phyloP scores from a whole-genome alignment of 2,888 invertebrate genomes.

The Helleia helle region DNA sequence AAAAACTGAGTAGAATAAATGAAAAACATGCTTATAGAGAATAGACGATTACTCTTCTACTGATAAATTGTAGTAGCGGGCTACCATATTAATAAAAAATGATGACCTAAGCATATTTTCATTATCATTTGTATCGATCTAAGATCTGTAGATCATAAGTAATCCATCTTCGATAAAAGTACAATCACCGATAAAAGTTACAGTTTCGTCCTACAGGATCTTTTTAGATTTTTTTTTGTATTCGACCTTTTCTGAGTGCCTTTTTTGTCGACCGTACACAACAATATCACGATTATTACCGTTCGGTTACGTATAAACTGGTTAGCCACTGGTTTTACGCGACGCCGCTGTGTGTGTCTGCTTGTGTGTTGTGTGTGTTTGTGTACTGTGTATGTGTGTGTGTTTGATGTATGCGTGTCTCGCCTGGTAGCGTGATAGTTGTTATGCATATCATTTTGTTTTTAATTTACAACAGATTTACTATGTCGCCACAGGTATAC shows the following conservation, averaged over 20 bases:
- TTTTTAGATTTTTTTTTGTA: no score
- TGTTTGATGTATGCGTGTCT: neutral
- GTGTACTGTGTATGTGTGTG: constrained; percentile 35
- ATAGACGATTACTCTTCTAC: no score
- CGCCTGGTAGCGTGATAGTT: constrained; percentile 4
- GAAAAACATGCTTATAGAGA: no score
- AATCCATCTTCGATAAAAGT: no score
- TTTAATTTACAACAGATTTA: neutral
- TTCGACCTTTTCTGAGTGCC: neutral
- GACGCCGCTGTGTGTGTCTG: constrained; percentile 34
- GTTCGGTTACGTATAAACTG: constrained; percentile 68
- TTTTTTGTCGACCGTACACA: constrained; percentile 38
- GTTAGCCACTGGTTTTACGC: constrained; percentile 67
- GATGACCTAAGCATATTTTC: no score
- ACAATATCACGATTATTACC: constrained; percentile 65
- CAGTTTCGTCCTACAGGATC: no score
- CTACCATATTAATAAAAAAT: no score
- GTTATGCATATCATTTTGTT: neutral
- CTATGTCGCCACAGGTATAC: neutral
- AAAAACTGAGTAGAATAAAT: no score
- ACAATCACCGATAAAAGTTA: no score
- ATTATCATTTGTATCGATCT: no score
- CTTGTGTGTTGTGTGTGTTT: constrained; percentile 19
- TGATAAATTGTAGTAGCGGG: no score
- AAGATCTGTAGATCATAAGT: no score